Evolutionary conservation across 1,140 invertebrate genomes (phyloP), one percentile per base, ranked within the genome.

Genomic region (Drosophila leontia): DNA sequence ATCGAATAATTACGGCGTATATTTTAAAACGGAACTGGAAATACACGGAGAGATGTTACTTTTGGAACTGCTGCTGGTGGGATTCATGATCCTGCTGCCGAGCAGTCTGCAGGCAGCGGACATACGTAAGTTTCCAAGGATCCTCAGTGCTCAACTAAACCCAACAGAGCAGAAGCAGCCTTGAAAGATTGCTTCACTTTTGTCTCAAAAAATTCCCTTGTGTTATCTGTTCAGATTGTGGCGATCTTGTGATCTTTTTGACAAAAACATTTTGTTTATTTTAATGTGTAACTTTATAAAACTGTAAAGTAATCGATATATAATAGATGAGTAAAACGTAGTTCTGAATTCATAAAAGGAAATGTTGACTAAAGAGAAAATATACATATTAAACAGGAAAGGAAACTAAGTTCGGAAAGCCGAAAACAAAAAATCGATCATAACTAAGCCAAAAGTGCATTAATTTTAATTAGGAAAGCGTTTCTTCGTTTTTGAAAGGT

Each of bases 111-210:
- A 59, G 15, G 67, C 62, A 23, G 50, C 71, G n/a, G 85, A 90
- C 29, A 35, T 76, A 44, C 78, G 85, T 90, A 90, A 59, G 85
- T 77, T 7, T 9, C 15, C 6, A 8, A n/a, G 15, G 39, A 37
- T 12, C 5, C 3, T 23, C 12, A 19, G 11, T 3, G 11, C 23
- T 12, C 6, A 26, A 11, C 3, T 26, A 15, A 2, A 17, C 0
- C 19, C 8, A 9, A 34, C n/a, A 55, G 4, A 32, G 9, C 2
- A 32, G 3, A 15, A 29, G 13, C 1, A 8, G 12, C 2, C 1
- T 29, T 12, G 12, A 23, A 34, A 55, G 3, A 55, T 15, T 7
- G 9, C 48, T 4, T 17, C 0, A 13, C 0, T 13, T 15, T 9
- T 37, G 7, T 23, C 5, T 37, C 0, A n/a, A 55, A 39, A 23